Evolutionary conservation across 2,113 vertebrate genomes (phyloP), one percentile per base, ranked within the genome.

Genomic region (Heterocephalus glaber): DNA sequence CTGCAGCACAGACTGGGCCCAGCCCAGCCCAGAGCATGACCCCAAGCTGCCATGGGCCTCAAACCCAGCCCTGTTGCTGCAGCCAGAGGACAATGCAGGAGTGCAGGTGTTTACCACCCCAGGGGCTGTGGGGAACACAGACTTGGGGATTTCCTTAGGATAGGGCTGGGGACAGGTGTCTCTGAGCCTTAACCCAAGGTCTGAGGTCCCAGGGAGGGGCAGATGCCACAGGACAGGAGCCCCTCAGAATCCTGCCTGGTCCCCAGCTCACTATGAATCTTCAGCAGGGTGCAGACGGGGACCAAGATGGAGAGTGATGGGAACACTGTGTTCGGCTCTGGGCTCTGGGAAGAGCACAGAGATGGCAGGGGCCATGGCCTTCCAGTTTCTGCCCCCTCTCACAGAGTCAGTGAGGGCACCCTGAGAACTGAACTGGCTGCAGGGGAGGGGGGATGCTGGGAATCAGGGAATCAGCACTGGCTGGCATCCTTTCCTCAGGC

Each of bases 331-430:
- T 66, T 63, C 6, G 10, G 16, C 3, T 8, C 19, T 0, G 0
- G 17, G 41, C 38, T 56, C 41, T 2, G 52, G 82, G 60, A 68
- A 22, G n/a, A 86, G 28, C 63, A 35, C 63, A 49, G n/a, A 2
- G 1, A 22, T 10, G 68, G 60, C 33, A 0, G 11, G n/a, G 52
- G 22, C 35, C 33, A 1, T 38, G 7, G 44, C n/a, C 65, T 28
- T 44, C 65, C 0, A 0, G 33, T 28, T 41, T 24, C 35, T 38
- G 30, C 44, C 13, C 1, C 3, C 4, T 28, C 72, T 17, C 6
- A 1, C 26, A 4, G 44, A 17, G 14, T n/a, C 33, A 26, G n/a
- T 74, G 26, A 61, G 38, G 35, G 47, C 2, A 33, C 0, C 52
- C 44, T n/a, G 38, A 54, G 77, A 30, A 14, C 76, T 12, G 16